Percentiles rank a stretch among this genome's conserved stretches.
Evolutionary conservation across 2,797 vertebrate species (phyloP).

Genomic region (Cercopithecus hamlyni): DNA sequence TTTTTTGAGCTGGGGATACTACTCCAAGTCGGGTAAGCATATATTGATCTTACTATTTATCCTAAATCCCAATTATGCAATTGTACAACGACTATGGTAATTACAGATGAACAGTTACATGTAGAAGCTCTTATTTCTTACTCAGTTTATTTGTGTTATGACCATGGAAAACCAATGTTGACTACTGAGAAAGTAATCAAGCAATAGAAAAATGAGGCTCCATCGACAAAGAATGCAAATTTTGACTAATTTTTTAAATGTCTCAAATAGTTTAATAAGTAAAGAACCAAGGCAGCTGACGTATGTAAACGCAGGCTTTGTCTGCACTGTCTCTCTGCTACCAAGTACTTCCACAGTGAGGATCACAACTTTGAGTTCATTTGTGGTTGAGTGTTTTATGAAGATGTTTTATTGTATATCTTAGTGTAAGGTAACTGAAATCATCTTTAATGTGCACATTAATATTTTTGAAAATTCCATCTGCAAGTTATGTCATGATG

Average conservation of each 20-base stretch:
- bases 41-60: slow-evolving; percentile 23
- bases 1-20: not conserved
- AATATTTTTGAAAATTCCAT: not conserved
- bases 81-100: not conserved
- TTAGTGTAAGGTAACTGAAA: not conserved
- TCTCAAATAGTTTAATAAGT: not conserved
- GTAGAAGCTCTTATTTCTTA: not conserved
- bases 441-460: not conserved
- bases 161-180: not conserved
- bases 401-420: not conserved
- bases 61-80: not conserved
- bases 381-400: not conserved
- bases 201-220: not conserved
- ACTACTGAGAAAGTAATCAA: not conserved
- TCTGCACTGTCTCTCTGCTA: not conserved
- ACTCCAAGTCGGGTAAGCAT: not conserved
- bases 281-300: not conserved
- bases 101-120: not conserved
- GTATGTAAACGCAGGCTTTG: not conserved
- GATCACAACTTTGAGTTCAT: not conserved
- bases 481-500: not conserved
- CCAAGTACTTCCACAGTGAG: not conserved
- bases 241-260: not conserved
- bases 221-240: not conserved
- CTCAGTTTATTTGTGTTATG: not conserved